Conservation (phyloP, 2,797 vertebrate genomes). For the Coccyzus lansbergi region DNA sequence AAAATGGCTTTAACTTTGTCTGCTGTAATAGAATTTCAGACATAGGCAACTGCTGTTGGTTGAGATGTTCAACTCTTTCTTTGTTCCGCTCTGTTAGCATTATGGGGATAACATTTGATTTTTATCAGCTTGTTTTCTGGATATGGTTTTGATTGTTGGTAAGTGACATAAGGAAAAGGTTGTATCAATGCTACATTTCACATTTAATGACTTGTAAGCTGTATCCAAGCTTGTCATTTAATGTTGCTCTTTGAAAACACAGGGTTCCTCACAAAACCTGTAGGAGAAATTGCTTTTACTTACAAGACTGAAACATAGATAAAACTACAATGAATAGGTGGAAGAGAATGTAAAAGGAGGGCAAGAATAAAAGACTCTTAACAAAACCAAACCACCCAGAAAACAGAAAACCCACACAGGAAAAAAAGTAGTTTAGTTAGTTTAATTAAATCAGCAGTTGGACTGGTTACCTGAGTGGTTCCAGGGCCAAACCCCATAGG, state of each 20-base stretch:
- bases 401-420: not conserved
- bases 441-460: not conserved
- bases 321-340: not conserved
- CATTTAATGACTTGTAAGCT: not conserved
- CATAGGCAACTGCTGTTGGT: not conserved
- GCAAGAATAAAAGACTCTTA: not conserved
- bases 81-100: not conserved
- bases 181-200: not conserved
- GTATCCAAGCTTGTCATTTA: not conserved
- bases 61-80: not conserved
- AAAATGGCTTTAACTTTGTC: constrained; percentile 1
- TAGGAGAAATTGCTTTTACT: not conserved
- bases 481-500: not conserved
- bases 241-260: not conserved
- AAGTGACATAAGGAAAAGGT: not conserved
- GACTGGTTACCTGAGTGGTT: not conserved
- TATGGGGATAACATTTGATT: not conserved
- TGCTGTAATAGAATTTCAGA: not conserved
- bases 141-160: not conserved
- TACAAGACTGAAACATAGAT: not conserved
- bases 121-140: not conserved
- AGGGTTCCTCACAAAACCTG: not conserved
- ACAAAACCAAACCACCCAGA: not conserved
- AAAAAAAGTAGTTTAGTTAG: not conserved
- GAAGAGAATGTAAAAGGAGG: not conserved